A percentile compares a stretch with the other conserved stretches of the same genome.
These are phyloP conservation scores for Oxycera nigricornis DNA, from an alignment of 2,888 invertebrate species.

Conservation along the genomic window DNA sequence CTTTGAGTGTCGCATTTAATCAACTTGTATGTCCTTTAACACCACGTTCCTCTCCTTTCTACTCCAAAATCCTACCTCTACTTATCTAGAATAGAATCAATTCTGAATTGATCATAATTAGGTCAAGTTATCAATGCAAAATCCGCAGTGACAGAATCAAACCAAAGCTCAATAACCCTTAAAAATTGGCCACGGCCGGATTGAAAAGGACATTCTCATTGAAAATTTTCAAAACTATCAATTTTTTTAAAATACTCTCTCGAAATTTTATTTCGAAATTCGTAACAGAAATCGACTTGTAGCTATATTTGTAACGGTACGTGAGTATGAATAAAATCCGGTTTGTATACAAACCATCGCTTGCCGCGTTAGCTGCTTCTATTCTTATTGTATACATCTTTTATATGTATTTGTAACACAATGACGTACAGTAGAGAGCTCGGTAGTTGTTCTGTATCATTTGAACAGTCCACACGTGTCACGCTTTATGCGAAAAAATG, in stretches of 20 bases:
- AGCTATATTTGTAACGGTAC: not conserved
- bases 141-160: too few relatives aligned
- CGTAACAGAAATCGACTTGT: not conserved
- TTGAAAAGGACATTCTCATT: not conserved
- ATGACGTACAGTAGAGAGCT: not conserved
- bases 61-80: too few relatives aligned
- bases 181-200: not conserved
- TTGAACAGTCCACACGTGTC: not conserved
- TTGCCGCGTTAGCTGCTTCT: too few relatives aligned
- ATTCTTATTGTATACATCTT: not conserved
- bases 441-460: not conserved
- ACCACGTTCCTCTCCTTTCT: too few relatives aligned
- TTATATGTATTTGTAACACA: not conserved
- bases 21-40: too few relatives aligned
- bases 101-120: too few relatives aligned
- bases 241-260: not conserved
- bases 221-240: not conserved
- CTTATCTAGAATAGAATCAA: too few relatives aligned
- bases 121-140: too few relatives aligned
- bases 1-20: too few relatives aligned
- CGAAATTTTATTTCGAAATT: not conserved
- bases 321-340: not conserved
- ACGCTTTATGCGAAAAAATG: not conserved
- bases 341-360: too few relatives aligned
- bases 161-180: not conserved